phyloP scores from a whole-genome alignment of 1,140 invertebrate species.

The Zaprionus capensis region DNA sequence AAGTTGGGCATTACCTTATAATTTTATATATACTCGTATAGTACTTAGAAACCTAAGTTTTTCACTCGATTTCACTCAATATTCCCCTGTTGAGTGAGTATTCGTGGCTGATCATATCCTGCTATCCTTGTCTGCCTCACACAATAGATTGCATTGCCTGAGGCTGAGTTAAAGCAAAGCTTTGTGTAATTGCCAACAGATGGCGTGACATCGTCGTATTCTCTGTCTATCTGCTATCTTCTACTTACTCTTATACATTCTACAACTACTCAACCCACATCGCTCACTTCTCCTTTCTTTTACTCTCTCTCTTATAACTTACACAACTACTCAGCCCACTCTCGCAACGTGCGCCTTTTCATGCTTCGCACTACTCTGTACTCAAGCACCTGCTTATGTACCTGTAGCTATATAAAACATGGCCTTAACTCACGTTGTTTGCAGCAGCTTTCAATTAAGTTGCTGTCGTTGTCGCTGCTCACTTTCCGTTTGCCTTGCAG shows the following conservation, averaged over 20 bases:
- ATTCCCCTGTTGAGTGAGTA: too few species aligned
- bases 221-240: neutral
- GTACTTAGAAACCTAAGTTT: too few species aligned
- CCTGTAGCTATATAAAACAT: constrained; percentile 33
- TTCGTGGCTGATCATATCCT: too few species aligned
- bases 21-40: too few species aligned
- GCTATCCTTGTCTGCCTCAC: too few species aligned
- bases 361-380: constrained; percentile 12
- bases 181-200: too few species aligned
- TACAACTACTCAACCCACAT: neutral
- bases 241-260: neutral
- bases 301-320: neutral
- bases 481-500: constrained; percentile 8
- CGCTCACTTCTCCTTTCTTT: neutral
- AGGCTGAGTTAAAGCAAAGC: too few species aligned
- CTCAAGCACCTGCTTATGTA: constrained; percentile 10
- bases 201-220: too few species aligned
- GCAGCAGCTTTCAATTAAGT: constrained; percentile 77
- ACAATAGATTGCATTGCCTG: too few species aligned
- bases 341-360: neutral
- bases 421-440: constrained; percentile 68
- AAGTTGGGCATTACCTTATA: neutral
- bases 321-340: neutral
- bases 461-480: constrained; percentile 33
- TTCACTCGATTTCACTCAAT: too few species aligned